phyloP scores from a whole-genome alignment of 1,140 invertebrate genomes.

The Eciton burchellii region DNA sequence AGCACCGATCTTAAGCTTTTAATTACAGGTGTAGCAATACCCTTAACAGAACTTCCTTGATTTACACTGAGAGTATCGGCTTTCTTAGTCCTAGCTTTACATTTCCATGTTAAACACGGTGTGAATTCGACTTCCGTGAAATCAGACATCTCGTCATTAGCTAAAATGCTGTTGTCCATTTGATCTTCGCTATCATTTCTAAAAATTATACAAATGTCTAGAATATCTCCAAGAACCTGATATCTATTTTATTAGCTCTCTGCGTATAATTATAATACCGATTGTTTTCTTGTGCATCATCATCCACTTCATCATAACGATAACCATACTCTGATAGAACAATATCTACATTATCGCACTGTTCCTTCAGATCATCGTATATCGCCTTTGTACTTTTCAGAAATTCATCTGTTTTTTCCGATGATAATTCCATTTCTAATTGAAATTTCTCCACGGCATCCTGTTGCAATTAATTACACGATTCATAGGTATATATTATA shows the following conservation, averaged over 20 bases:
- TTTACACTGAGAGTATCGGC: background rate
- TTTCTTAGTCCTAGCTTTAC: slow-evolving; percentile 10
- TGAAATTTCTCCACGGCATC: slow-evolving; percentile 4
- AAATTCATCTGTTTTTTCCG: slow-evolving; percentile 30
- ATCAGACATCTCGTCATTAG: background rate
- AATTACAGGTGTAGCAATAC: slow-evolving; percentile 28
- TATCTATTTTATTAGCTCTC: background rate
- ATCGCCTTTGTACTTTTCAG: background rate
- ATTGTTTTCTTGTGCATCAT: background rate
- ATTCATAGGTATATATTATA: too few species aligned
- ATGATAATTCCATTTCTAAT: background rate
- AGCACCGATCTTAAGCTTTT: slow-evolving; percentile 11
- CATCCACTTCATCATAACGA: slow-evolving; percentile 13
- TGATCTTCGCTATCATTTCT: slow-evolving; percentile 12
- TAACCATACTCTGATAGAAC: slow-evolving; percentile 67
- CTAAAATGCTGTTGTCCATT: background rate
- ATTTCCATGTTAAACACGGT: slow-evolving; percentile 55
- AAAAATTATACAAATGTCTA: background rate
- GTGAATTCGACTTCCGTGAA: slow-evolving; percentile 58
- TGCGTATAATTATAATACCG: background rate
- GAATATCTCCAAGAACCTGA: background rate
- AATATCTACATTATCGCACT: slow-evolving; percentile 52
- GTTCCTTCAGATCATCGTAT: slow-evolving; percentile 58
- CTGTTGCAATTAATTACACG: slow-evolving; percentile 28
- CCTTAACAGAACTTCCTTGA: background rate